Base-by-base conservation (phyloP, 2,888 invertebrate genomes). In the Noctua janthe region DNA sequence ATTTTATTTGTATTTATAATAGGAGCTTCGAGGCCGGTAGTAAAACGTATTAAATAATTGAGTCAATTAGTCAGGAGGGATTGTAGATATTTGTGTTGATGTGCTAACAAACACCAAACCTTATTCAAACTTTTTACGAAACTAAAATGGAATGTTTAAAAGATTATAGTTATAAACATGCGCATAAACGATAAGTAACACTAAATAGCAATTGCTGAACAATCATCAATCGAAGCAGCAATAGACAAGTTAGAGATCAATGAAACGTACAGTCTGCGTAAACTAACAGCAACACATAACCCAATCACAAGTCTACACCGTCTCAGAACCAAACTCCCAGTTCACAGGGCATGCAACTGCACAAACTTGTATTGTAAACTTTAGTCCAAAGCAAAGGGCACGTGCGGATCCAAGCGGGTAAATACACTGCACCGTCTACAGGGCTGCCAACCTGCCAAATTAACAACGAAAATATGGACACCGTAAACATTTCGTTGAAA, bases 321-420 rank as follows among this genome's bases (percentile, higher is more conserved):
- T 76, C 74, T 80, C 74, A 35, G 80, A 73, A 86, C 82, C 73
- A 78, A 83, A 86, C 85, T 66, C 80, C 56, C 85, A 88, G 88
- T 90, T 90, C 82, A 88, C 71, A 74, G 75, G 67, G 82, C 81
- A 82, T 86, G 87, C 86, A 90, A 87, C 87, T 88, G 89, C 90
- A 91, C 84, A 89, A 92, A 93, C 90, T 93, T 92, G 87, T 87
- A 92, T 90, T 91, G 91, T 91, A 90, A 92, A 92, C 90, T 93
- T 92, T 74, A 72, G 75, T 81, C 82, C 75, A 80, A 83, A 87
- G 78, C 82, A 84, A 82, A 80, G 75, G 87, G 82, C 90, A 90
- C 91, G 91, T 91, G 89, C 90, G 71, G 84, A 76, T 85, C 88
- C 81, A 87, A 85, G 81, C 75, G 77, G 76, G 88, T 89, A 92